Percentiles rank a stretch among this genome's conserved stretches.
phyloP scores from a whole-genome alignment of 1,140 invertebrate species.

The Drosophila arawakana region DNA sequence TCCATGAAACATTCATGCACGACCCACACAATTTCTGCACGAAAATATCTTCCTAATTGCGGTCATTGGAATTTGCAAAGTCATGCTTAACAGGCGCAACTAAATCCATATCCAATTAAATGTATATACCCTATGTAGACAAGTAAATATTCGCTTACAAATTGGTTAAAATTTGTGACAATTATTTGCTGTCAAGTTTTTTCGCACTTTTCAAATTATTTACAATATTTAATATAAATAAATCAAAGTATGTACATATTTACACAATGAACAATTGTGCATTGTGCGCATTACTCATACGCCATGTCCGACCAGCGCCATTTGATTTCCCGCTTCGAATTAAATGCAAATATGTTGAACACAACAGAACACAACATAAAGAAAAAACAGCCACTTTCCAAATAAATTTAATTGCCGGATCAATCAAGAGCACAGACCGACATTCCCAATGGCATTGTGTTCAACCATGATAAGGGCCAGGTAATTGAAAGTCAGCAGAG shows the following conservation, averaged over 20 bases:
- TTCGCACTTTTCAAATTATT: slow-evolving; percentile 9
- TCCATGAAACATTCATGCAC: slow-evolving; percentile 21
- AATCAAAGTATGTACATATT: slow-evolving; percentile 1
- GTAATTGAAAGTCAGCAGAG: not conserved
- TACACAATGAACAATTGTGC: slow-evolving; percentile 4
- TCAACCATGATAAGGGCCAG: not conserved
- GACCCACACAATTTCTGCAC: slow-evolving; percentile 9
- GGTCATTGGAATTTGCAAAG: slow-evolving; percentile 29
- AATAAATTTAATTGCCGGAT: slow-evolving; percentile 6
- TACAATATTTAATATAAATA: slow-evolving; percentile 10
- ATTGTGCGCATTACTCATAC: not conserved
- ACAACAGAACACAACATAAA: not conserved
- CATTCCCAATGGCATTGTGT: not conserved
- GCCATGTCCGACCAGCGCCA: not conserved
- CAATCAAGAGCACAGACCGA: slow-evolving; percentile 3
- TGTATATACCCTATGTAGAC: not conserved
- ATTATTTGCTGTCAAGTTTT: not conserved
- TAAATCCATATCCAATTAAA: slow-evolving; percentile 1
- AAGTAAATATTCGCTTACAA: not conserved
- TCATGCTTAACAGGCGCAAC: slow-evolving; percentile 1
- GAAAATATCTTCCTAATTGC: slow-evolving; percentile 34
- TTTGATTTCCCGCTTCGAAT: slow-evolving; percentile 1
- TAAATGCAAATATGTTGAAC: slow-evolving; percentile 7
- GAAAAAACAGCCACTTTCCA: slow-evolving; percentile 1
- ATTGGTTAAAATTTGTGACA: not conserved